Conservation (phyloP, 2,797 vertebrate species). For the Lepilemur septentrionalis region DNA sequence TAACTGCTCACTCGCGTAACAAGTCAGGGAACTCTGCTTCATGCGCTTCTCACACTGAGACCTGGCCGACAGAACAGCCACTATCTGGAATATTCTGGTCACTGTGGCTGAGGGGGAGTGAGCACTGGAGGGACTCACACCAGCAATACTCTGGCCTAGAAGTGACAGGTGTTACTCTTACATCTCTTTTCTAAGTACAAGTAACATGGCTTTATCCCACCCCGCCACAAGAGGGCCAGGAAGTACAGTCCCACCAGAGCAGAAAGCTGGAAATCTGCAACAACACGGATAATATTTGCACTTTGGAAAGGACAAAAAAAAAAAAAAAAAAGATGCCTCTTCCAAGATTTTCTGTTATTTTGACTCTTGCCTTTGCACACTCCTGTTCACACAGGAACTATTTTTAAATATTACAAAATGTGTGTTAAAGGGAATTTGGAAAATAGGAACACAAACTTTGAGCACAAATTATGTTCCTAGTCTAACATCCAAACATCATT, state of each 20-base stretch:
- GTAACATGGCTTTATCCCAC: not conserved
- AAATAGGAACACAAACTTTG: not conserved
- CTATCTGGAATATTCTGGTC: not conserved
- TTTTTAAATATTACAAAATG: not conserved
- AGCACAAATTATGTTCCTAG: not conserved
- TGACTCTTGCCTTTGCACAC: not conserved
- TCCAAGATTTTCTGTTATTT: not conserved
- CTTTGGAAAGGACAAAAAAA: not conserved
- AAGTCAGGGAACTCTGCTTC: not conserved
- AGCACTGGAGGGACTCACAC: not conserved
- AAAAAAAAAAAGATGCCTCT: too few species aligned
- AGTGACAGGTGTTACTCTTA: not conserved
- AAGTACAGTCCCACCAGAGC: not conserved
- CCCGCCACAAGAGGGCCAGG: not conserved
- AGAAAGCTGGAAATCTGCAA: not conserved
- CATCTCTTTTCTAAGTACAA: not conserved
- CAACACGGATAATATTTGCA: not conserved
- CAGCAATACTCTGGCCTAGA: not conserved
- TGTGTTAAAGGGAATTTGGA: not conserved
- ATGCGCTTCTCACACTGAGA: not conserved
- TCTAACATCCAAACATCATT: too few species aligned
- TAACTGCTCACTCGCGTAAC: not conserved
- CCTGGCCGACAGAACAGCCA: not conserved
- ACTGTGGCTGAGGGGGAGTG: too few species aligned
- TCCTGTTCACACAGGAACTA: not conserved